These are phyloP conservation scores for Drosophila bifasciata DNA, from an alignment of 1,140 invertebrate species.

Conservation along the genomic window DNA sequence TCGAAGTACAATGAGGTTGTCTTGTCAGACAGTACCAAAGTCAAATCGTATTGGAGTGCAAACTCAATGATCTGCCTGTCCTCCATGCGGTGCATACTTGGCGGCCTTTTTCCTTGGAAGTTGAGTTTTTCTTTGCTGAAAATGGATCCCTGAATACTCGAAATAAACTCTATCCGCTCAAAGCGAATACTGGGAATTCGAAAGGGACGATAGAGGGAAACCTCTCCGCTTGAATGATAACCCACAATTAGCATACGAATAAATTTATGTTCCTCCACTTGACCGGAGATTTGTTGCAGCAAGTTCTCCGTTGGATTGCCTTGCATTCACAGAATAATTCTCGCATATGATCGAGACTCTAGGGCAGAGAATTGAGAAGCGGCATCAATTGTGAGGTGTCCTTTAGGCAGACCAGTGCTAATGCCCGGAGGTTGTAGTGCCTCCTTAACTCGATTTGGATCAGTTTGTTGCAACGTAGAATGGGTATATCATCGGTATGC, in stretches of 20 bases:
- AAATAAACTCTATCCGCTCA: not conserved
- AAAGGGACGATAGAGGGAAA: conserved; percentile 3
- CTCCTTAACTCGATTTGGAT: not conserved
- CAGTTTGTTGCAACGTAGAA: conserved; percentile 4
- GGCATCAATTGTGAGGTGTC: not conserved
- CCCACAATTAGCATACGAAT: conserved; percentile 18
- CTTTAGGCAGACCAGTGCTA: conserved; percentile 35
- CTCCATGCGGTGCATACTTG: not conserved
- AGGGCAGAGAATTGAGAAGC: conserved; percentile 1
- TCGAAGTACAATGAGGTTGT: not conserved
- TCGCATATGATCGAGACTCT: not conserved
- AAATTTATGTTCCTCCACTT: conserved; percentile 9
- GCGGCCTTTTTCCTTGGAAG: conserved; percentile 8
- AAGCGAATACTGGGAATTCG: conserved; percentile 9
- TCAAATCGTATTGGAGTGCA: conserved; percentile 2
- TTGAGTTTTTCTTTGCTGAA: not conserved
- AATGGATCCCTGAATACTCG: not conserved
- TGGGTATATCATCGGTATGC: not conserved
- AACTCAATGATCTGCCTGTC: conserved; percentile 10
- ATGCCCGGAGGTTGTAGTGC: not conserved
- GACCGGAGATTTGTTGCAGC: not conserved
- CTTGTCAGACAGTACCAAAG: not conserved
- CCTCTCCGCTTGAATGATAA: not conserved
- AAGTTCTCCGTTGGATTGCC: not conserved
- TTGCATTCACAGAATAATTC: conserved; percentile 14